Evolutionary conservation across 2,888 invertebrate genomes (phyloP).

Genomic region (Tenthredo amoena): DNA sequence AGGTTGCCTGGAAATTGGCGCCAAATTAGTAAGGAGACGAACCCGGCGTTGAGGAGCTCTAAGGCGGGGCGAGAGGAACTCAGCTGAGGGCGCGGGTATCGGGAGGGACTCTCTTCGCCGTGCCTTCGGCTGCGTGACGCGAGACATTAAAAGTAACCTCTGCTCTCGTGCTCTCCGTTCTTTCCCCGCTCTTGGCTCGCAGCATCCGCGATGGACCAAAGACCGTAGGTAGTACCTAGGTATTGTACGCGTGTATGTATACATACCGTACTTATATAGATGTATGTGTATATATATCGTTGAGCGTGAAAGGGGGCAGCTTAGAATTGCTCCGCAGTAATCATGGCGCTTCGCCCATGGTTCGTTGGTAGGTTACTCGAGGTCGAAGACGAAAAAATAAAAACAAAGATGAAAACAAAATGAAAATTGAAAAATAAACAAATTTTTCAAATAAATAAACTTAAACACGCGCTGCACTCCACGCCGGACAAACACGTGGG

Average conservation of each 20-base stretch:
- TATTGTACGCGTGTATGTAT: neutral
- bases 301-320: conserved; percentile 32
- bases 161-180: conserved; percentile 60
- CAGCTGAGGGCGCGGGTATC: conserved; percentile 63
- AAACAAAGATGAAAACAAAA: neutral
- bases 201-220: conserved; percentile 51
- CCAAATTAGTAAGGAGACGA: conserved; percentile 77
- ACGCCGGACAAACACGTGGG: conserved; percentile 44
- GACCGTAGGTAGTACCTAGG: conserved; percentile 14
- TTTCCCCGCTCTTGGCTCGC: conserved; percentile 58
- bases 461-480: neutral
- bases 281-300: neutral
- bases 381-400: conserved; percentile 1
- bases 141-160: conserved; percentile 74
- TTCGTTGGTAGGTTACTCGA: conserved; percentile 21
- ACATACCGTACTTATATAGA: neutral
- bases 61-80: conserved; percentile 30
- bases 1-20: conserved; percentile 78
- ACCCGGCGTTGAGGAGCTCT: conserved; percentile 22
- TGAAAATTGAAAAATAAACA: conserved; percentile 2
- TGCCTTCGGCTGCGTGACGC: conserved; percentile 75
- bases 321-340: conserved; percentile 49
- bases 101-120: conserved; percentile 68
- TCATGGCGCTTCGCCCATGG: conserved; percentile 18
- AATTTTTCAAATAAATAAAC: conserved; percentile 6